phyloP scores from a whole-genome alignment of 2,797 vertebrate genomes.

The Xyrichtys novacula region DNA sequence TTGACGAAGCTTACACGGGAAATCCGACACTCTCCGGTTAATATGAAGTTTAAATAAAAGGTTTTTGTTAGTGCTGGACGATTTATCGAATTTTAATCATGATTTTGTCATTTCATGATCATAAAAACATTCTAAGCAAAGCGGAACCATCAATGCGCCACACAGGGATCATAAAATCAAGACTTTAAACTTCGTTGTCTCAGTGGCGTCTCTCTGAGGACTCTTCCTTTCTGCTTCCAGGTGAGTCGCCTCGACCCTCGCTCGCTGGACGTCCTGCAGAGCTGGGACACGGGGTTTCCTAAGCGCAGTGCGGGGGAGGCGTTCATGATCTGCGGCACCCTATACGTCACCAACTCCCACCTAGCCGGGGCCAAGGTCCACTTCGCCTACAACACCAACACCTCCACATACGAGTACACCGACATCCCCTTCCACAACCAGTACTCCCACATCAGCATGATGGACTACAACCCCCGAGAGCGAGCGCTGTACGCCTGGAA shows the following conservation, averaged over 20 bases:
- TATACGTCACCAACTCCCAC: constrained; percentile 97
- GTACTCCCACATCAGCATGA: constrained; percentile 99
- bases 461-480: constrained; percentile 97
- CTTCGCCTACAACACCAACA: constrained; percentile 96
- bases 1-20: no score
- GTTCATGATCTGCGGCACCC: constrained; percentile 96
- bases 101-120: no score
- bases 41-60: no score
- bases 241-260: constrained; percentile 92
- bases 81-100: no score
- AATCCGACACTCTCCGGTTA: no score
- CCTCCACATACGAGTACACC: constrained; percentile 94
- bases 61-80: no score
- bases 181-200: no score
- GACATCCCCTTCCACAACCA: constrained; percentile 98
- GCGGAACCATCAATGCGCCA: no score
- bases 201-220: no score
- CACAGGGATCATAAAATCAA: no score
- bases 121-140: no score
- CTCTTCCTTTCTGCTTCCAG: constrained; percentile 42
- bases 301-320: constrained; percentile 97
- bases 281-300: constrained; percentile 96
- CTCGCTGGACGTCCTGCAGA: constrained; percentile 90
- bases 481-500: constrained; percentile 97
- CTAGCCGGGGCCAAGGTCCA: constrained; percentile 97